Evolutionary conservation across 2,888 invertebrate species (phyloP).

Genomic region (Brassicogethes aeneus): DNA sequence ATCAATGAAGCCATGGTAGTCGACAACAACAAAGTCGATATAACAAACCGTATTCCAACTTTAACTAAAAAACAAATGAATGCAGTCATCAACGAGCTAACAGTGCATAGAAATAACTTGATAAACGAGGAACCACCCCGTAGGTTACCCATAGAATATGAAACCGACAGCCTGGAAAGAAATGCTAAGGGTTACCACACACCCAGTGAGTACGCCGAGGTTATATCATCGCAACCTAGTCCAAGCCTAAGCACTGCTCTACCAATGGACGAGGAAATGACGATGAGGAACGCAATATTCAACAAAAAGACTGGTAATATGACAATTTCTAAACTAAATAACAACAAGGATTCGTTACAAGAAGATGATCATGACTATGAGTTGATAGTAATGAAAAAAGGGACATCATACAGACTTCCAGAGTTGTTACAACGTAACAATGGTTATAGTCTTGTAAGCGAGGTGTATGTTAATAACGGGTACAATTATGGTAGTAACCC

Average conservation of each 20-base stretch:
- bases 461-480: conserved; percentile 70
- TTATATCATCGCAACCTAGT: conserved; percentile 61
- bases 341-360: conserved; percentile 20
- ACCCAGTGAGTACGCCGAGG: conserved; percentile 54
- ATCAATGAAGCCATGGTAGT: conserved; percentile 57
- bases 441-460: conserved; percentile 63
- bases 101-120: conserved; percentile 22
- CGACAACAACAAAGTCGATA: conserved; percentile 32
- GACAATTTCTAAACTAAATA: conserved; percentile 43
- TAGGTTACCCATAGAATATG: conserved; percentile 45
- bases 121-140: conserved; percentile 1
- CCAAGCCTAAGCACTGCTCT: conserved; percentile 65
- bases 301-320: conserved; percentile 51
- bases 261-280: conserved; percentile 72
- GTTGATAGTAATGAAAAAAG: conserved; percentile 36
- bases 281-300: conserved; percentile 68
- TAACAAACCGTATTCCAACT: conserved; percentile 39
- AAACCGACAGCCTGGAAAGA: conserved; percentile 66
- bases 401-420: conserved; percentile 44
- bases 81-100: conserved; percentile 50
- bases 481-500: conserved; percentile 55
- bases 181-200: conserved; percentile 47
- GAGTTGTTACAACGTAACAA: conserved; percentile 43
- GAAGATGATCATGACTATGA: conserved; percentile 42
- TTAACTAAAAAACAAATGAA: conserved; percentile 53